Base-by-base conservation (phyloP, 2,888 invertebrate species). In the Spodoptera littoralis region DNA sequence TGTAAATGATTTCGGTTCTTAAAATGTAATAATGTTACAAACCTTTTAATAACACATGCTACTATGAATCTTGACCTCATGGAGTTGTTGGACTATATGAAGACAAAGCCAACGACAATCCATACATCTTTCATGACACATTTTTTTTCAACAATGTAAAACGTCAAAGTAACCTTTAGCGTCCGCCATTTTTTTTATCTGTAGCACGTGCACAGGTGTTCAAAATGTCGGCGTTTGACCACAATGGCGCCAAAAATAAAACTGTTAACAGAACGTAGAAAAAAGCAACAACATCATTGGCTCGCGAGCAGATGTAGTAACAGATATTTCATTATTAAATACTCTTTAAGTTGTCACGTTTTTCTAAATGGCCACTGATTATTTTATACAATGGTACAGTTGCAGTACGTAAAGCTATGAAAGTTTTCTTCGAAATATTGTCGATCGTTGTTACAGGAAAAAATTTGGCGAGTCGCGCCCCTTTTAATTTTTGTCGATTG, bases 131-230 rank as follows among this genome's bases (percentile, higher is more conserved):
- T 27, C 22, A 22, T 6, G 22, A 24, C 11, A 41, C 11, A 42
- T 47, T 52, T 52, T 52, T 52, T 60, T 5, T 5, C 11, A 27
- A 27, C 3, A n/a, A 43, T 36, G 22, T 48, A 48, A 50, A 48
- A 22, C 44, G 43, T n/a, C 36, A 47, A 22, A 47, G 44, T 56
- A 44, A 48, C 45, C 51, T 60, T 55, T 46, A 54, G 51, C 18
- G 27, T 53, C 59, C 30, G 52, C 43, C 50, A 51, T 71, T 71
- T 70, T 70, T 73, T 66, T 53, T 9, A 13, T 53, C n/a, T 44
- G 36, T 76, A 62, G 72, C 79, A 79, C 76, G 79, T 79, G 79
- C 76, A 74, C 74, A 72, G 76, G 72, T 70, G 73, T 65, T 56
- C 60, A 11, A 64, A 63, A 58, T 55, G 54, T 60, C 65, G 68